phyloP scores from a whole-genome alignment of 2,113 vertebrate species.

The Misgurnus mizolepis region DNA sequence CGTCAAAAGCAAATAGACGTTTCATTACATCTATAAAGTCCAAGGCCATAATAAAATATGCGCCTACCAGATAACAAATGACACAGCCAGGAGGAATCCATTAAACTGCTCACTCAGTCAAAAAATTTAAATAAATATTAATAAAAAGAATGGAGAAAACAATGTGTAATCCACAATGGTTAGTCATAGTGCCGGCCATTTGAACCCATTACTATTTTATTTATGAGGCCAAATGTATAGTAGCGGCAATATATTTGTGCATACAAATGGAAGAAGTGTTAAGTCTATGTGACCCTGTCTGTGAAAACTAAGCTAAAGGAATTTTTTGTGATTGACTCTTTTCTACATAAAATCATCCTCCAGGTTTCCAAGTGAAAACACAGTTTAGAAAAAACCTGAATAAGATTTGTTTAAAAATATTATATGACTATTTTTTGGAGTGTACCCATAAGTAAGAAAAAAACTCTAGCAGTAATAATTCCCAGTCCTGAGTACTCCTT shows the following conservation, averaged over 20 bases:
- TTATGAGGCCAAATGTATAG: constrained; percentile 14
- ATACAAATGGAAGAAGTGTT: background rate
- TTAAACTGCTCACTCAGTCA: constrained; percentile 8
- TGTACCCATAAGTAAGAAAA: no score
- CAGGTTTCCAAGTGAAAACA: no score
- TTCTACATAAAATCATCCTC: no score
- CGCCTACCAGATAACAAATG: background rate
- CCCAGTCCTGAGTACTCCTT: no score
- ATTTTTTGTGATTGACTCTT: no score
- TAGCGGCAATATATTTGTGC: background rate
- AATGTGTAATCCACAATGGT: background rate
- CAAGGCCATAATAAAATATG: background rate
- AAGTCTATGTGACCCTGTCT: background rate
- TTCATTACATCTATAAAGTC: constrained; percentile 15
- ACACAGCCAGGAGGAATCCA: background rate
- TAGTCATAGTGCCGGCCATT: constrained; percentile 16
- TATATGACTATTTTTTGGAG: no score
- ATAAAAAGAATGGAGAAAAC: background rate
- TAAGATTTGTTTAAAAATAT: no score
- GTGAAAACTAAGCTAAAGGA: no score
- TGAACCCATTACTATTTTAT: background rate
- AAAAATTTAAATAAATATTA: background rate
- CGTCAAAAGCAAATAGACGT: constrained; percentile 6
- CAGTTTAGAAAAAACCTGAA: no score
- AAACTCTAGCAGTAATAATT: no score